Evolutionary conservation across 2,797 vertebrate genomes (phyloP).

Genomic region (Oceanodroma leucorhoa): DNA sequence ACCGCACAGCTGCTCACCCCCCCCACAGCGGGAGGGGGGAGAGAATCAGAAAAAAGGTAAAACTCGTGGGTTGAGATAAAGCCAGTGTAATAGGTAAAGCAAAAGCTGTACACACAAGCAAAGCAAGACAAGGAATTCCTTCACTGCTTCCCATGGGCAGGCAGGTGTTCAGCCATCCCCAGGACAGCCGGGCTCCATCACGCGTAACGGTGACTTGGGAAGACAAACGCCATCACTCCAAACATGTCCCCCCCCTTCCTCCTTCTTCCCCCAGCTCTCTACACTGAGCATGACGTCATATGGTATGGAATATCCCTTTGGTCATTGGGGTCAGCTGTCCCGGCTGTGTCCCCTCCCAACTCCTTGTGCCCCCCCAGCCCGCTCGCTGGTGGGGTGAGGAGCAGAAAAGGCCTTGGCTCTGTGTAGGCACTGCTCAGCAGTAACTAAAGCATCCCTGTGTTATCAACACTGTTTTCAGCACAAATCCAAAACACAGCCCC

Average conservation of each 20-base stretch:
- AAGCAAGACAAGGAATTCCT: not conserved
- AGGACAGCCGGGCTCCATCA: not conserved
- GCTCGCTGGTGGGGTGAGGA: not conserved
- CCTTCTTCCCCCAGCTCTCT: not conserved
- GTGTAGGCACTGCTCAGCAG: not conserved
- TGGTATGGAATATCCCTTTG: not conserved
- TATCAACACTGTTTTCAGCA: not conserved
- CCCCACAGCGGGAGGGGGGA: not conserved
- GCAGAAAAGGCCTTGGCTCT: not conserved
- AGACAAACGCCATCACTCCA: not conserved
- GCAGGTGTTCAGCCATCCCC: not conserved
- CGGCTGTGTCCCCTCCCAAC: accelerated
- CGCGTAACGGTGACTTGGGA: accelerated
- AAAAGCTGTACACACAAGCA: accelerated
- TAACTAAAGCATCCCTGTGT: not conserved
- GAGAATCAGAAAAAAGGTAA: not conserved
- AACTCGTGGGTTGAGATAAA: not conserved
- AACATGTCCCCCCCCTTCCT: not conserved
- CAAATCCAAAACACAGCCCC: not conserved
- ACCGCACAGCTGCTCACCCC: not conserved
- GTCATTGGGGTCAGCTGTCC: not conserved
- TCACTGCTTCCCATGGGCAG: not conserved
- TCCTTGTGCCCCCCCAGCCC: not conserved
- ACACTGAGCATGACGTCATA: not conserved
- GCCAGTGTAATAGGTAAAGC: not conserved